These are phyloP conservation scores for Vanessa atalanta DNA, from an alignment of 1,140 invertebrate genomes.

Conservation along the genomic window DNA sequence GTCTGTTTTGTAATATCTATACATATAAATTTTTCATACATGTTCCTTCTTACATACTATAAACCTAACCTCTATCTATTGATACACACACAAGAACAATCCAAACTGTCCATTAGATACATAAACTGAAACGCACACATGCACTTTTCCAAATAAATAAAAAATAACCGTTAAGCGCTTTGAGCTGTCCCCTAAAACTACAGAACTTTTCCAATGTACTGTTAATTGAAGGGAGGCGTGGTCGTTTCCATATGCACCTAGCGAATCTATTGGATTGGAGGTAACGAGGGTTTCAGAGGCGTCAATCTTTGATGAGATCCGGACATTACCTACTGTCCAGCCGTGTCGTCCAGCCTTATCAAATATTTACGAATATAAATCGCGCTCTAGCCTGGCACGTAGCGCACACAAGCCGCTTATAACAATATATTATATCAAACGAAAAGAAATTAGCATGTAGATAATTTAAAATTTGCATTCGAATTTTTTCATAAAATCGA, in stretches of 20 bases:
- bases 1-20: too few species aligned
- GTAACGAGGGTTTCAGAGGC: conserved; percentile 52
- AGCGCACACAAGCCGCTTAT: background rate
- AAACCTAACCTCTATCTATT: background rate
- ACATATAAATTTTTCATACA: too few species aligned
- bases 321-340: conserved; percentile 45
- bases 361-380: conserved; percentile 26
- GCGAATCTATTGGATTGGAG: conserved; percentile 43
- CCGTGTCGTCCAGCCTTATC: background rate
- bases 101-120: background rate
- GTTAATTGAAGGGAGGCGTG: conserved; percentile 59
- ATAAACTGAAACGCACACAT: background rate
- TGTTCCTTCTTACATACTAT: too few species aligned
- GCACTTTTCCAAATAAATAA: background rate
- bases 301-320: conserved; percentile 76
- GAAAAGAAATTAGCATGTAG: too few species aligned
- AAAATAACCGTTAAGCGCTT: background rate
- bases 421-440: too few species aligned
- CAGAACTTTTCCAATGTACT: conserved; percentile 33
- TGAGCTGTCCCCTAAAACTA: conserved; percentile 28
- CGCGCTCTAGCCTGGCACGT: background rate
- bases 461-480: too few species aligned
- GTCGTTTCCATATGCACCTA: conserved; percentile 61
- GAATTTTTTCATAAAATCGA: too few species aligned
- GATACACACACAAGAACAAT: background rate